Evolutionary conservation across 2,888 invertebrate genomes (phyloP).

Genomic region (Drosophila eohydei): DNA sequence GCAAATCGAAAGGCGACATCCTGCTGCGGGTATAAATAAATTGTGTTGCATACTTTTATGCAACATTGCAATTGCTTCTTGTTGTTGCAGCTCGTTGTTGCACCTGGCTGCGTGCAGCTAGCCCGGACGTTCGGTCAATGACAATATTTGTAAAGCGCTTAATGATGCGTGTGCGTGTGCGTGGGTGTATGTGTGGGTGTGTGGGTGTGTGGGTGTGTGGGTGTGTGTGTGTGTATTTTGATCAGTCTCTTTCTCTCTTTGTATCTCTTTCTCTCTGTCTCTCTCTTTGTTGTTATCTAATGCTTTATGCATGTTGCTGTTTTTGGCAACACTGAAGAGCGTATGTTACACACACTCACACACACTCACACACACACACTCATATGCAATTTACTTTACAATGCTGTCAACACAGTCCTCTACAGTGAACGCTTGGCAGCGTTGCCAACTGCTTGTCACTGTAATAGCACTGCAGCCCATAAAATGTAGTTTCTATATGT

Average conservation of each 20-base stretch:
- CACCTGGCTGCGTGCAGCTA: background rate
- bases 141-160: conserved; percentile 67
- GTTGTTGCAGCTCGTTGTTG: conserved; percentile 2
- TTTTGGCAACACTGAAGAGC: conserved; percentile 49
- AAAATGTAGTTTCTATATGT: conserved; percentile 1
- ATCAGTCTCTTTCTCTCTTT: background rate
- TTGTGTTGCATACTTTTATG: conserved; percentile 69
- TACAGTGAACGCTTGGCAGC: conserved; percentile 31
- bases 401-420: conserved; percentile 30
- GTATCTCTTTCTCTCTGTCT: background rate
- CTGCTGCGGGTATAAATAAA: conserved; percentile 71
- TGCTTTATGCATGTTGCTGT: conserved; percentile 34
- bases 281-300: background rate
- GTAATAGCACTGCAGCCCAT: conserved; percentile 23
- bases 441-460: conserved; percentile 48
- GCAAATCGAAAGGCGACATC: conserved; percentile 67
- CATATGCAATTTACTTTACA: conserved; percentile 25
- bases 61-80: conserved; percentile 5
- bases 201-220: background rate
- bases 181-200: conserved; percentile 6
- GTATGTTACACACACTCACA: conserved; percentile 20
- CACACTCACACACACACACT: conserved; percentile 3
- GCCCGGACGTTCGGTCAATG: conserved; percentile 31
- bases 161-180: conserved; percentile 59
- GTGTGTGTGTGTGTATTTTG: background rate